Evolutionary conservation across 2,113 vertebrate species (phyloP).

Genomic region (Microcebus tavaratra): DNA sequence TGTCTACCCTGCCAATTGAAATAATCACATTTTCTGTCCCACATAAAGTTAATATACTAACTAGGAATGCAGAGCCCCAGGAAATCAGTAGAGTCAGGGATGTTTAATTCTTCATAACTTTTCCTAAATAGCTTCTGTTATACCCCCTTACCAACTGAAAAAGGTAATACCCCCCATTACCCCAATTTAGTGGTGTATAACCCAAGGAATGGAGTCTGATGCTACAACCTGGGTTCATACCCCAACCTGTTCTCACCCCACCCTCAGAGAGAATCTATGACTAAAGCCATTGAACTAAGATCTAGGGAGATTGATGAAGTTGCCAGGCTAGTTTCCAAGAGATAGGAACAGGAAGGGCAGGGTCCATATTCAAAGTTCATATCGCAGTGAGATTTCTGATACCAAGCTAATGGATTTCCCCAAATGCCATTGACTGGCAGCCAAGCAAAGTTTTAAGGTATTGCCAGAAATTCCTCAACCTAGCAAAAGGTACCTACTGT

Average conservation of each 20-base stretch:
- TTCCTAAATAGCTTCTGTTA: background rate
- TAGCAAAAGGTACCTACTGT: background rate
- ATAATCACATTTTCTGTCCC: background rate
- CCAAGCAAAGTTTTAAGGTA: constrained; percentile 14
- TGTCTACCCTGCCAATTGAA: background rate
- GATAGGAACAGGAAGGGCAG: constrained; percentile 26
- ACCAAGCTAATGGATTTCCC: constrained; percentile 42
- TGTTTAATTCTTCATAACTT: background rate
- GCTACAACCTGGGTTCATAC: background rate
- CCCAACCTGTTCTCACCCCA: background rate
- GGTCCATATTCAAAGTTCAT: constrained; percentile 25
- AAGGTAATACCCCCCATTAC: background rate
- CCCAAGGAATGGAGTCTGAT: background rate
- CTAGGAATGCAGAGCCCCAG: background rate
- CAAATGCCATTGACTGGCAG: constrained; percentile 29
- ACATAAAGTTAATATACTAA: background rate
- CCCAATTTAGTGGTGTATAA: background rate
- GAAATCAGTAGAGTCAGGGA: background rate
- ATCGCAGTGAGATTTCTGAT: constrained; percentile 49
- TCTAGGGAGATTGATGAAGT: background rate
- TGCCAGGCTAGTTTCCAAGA: constrained; percentile 39
- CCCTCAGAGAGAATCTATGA: background rate
- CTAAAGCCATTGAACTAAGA: background rate
- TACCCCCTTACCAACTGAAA: background rate
- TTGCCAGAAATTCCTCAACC: background rate